phyloP scores from a whole-genome alignment of 1,140 invertebrate genomes.

The Tetramorium alpestre region DNA sequence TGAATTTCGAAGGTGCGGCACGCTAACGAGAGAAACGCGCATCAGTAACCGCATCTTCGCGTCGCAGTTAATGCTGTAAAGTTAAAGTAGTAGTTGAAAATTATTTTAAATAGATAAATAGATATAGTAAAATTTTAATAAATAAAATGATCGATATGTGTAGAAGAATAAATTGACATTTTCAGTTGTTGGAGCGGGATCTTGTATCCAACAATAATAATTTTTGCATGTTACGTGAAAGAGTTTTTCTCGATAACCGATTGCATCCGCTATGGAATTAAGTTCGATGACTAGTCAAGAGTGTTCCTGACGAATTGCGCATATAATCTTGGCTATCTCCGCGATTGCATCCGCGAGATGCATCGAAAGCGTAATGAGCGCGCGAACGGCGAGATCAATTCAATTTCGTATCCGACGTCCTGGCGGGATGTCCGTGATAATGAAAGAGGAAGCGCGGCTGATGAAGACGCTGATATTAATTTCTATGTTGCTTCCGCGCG shows the following conservation, averaged over 20 bases:
- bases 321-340: neutral
- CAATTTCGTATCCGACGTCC: slow-evolving; percentile 48
- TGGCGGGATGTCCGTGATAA: slow-evolving; percentile 12
- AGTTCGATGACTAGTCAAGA: neutral
- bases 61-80: neutral
- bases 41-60: neutral
- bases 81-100: neutral
- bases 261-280: neutral
- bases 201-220: neutral
- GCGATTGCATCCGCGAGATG: slow-evolving; percentile 6
- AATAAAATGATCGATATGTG: neutral
- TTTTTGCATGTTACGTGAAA: neutral
- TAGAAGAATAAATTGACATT: neutral
- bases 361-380: neutral
- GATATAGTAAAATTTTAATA: neutral
- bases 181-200: neutral
- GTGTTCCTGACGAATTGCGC: neutral
- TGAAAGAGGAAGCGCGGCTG: slow-evolving; percentile 50
- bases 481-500: slow-evolving; percentile 22
- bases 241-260: neutral
- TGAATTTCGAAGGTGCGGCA: neutral
- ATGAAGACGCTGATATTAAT: slow-evolving; percentile 51
- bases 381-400: slow-evolving; percentile 27
- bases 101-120: neutral
- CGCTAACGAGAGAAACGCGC: neutral